Conservation (phyloP, 2,888 invertebrate species). For the Linnaemya tessellans region DNA sequence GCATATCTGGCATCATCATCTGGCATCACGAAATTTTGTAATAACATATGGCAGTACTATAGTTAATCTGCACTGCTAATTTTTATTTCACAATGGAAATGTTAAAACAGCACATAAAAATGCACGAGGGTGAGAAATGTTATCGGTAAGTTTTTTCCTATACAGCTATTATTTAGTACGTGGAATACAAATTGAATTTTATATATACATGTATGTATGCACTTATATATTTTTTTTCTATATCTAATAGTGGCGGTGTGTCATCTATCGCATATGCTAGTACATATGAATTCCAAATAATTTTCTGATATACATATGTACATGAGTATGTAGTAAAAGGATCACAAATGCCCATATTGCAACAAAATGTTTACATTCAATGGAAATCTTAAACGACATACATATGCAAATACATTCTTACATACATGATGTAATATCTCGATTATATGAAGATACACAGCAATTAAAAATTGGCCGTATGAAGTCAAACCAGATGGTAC, state of each 20-base stretch:
- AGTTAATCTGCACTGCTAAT: conserved; percentile 98
- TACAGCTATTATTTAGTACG: too few species aligned
- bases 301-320: conserved; percentile 94
- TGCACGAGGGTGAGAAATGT: conserved; percentile 98
- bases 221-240: not conserved
- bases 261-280: conserved; percentile 96
- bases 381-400: conserved; percentile 95
- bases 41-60: too few species aligned
- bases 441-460: conserved; percentile 85
- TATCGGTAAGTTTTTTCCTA: conserved; percentile 75
- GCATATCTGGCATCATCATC: too few species aligned
- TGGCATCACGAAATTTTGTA: too few species aligned
- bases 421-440: conserved; percentile 95
- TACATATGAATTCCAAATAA: conserved; percentile 97
- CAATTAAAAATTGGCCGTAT: conserved; percentile 90
- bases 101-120: conserved; percentile 91
- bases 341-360: conserved; percentile 92
- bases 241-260: conserved; percentile 91
- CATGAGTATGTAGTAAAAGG: conserved; percentile 95
- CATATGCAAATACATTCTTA: conserved; percentile 94
- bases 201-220: too few species aligned
- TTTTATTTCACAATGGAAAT: too few species aligned
- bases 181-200: too few species aligned
- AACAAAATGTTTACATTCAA: conserved; percentile 91
- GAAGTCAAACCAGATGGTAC: conserved; percentile 74